These are phyloP conservation scores for Ophioninae sp. DNA, from an alignment of 2,888 invertebrate species.

Conservation along the genomic window DNA sequence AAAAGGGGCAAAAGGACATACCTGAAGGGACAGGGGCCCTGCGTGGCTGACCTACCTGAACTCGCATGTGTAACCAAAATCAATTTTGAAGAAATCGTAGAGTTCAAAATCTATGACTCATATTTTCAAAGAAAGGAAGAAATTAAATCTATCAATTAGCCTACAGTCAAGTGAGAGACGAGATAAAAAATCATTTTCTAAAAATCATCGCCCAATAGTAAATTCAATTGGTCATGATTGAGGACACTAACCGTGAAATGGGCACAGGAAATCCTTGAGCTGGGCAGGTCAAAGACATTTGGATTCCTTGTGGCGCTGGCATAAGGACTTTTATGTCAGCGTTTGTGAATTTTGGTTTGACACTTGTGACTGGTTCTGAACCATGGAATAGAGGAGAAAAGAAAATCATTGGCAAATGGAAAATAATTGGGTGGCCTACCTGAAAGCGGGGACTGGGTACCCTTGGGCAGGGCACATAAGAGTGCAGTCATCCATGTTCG, in stretches of 20 bases:
- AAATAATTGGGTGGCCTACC: slow-evolving; percentile 58
- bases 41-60: not conserved
- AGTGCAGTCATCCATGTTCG: slow-evolving; percentile 80
- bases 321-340: slow-evolving; percentile 75
- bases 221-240: slow-evolving; percentile 14
- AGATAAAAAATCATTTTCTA: not conserved
- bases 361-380: slow-evolving; percentile 88
- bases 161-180: not conserved
- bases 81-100: not conserved
- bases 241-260: slow-evolving; percentile 75
- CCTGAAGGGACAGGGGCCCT: slow-evolving; percentile 38
- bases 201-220: not conserved
- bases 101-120: not conserved
- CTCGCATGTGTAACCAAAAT: not conserved
- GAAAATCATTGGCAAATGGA: slow-evolving; percentile 10
- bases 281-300: slow-evolving; percentile 81
- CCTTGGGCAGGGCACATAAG: slow-evolving; percentile 84
- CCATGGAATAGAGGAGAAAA: slow-evolving; percentile 6
- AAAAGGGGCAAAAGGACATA: not conserved
- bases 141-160: not conserved
- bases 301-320: slow-evolving; percentile 75
- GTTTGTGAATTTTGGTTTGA: slow-evolving; percentile 84
- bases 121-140: too few species aligned
- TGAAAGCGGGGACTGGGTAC: slow-evolving; percentile 83
- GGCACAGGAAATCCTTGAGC: slow-evolving; percentile 84